Percentiles rank a stretch among this genome's conserved stretches.
Evolutionary conservation across 1,140 invertebrate species (phyloP).

Genomic region (Sarcophaga bullata): DNA sequence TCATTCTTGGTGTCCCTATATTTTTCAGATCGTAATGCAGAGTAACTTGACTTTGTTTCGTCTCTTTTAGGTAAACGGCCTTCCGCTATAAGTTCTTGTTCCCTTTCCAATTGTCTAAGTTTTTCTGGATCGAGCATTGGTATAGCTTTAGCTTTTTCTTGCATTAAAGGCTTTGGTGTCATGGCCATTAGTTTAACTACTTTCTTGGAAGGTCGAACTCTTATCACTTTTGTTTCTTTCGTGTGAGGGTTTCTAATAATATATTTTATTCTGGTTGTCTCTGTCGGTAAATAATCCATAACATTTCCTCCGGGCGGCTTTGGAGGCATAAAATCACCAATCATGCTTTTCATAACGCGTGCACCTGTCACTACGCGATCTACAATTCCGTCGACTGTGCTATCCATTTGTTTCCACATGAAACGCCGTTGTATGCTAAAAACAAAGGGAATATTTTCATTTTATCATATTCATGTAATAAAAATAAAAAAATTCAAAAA

Average conservation of each 20-base stretch:
- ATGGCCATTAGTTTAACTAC: slow-evolving; percentile 51
- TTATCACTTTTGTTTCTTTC: slow-evolving; percentile 60
- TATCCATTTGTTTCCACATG: slow-evolving; percentile 63
- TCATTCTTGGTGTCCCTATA: neutral
- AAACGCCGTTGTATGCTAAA: slow-evolving; percentile 59
- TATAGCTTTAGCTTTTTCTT: slow-evolving; percentile 11
- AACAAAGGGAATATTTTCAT: neutral
- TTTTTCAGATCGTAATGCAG: neutral
- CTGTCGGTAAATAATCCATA: slow-evolving; percentile 58
- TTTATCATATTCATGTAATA: no score
- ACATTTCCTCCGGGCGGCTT: slow-evolving; percentile 43
- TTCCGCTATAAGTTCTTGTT: slow-evolving; percentile 60
- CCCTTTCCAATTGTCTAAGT: slow-evolving; percentile 57
- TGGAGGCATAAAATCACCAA: slow-evolving; percentile 53
- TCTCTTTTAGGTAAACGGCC: slow-evolving; percentile 52
- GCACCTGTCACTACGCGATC: slow-evolving; percentile 55
- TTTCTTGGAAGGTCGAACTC: slow-evolving; percentile 57
- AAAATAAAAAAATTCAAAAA: neutral
- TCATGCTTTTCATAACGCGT: slow-evolving; percentile 54
- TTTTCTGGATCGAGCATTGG: slow-evolving; percentile 19
- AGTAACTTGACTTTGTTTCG: slow-evolving; percentile 40
- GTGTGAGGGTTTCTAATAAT: slow-evolving; percentile 59
- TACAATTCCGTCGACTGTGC: slow-evolving; percentile 55
- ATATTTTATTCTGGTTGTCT: slow-evolving; percentile 59
- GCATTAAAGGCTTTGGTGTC: slow-evolving; percentile 27